phyloP scores from a whole-genome alignment of 2,797 vertebrate genomes.

The Decapterus maruadsi region DNA sequence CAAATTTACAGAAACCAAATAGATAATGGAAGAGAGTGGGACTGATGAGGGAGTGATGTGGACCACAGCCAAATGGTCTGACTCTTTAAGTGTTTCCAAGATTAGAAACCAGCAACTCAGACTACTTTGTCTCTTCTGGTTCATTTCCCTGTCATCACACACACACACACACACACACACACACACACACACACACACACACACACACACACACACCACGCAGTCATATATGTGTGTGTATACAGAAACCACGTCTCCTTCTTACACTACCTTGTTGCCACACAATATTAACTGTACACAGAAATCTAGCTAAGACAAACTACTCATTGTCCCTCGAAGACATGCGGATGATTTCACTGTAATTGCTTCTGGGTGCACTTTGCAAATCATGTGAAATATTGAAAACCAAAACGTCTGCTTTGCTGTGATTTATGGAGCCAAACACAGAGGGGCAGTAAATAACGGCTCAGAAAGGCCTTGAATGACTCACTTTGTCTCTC shows the following conservation, averaged over 20 bases:
- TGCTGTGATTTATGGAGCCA: slow-evolving; percentile 25
- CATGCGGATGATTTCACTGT: slow-evolving; percentile 41
- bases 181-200: not conserved
- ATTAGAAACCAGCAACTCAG: slow-evolving; percentile 57
- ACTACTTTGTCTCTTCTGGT: slow-evolving; percentile 44
- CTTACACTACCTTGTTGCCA: slow-evolving; percentile 9
- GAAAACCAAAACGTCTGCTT: slow-evolving; percentile 35
- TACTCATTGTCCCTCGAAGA: slow-evolving; percentile 6
- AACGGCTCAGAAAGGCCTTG: slow-evolving; percentile 22
- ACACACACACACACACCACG: slow-evolving; percentile 4
- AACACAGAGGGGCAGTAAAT: slow-evolving; percentile 42
- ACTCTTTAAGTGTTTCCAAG: slow-evolving; percentile 63
- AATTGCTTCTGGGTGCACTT: slow-evolving; percentile 30
- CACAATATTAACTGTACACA: slow-evolving; percentile 15
- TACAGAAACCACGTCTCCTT: not conserved
- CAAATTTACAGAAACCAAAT: slow-evolving; percentile 38
- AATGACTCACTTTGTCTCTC: slow-evolving; percentile 37
- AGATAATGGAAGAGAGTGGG: slow-evolving; percentile 21
- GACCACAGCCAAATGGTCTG: slow-evolving; percentile 47
- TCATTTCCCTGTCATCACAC: slow-evolving; percentile 52
- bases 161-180: not conserved
- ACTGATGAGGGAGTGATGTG: slow-evolving; percentile 40
- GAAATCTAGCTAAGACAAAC: slow-evolving; percentile 34
- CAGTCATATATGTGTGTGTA: not conserved
- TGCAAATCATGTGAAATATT: slow-evolving; percentile 52